Conservation (phyloP, 2,888 invertebrate species). For the Mythimna impura region DNA sequence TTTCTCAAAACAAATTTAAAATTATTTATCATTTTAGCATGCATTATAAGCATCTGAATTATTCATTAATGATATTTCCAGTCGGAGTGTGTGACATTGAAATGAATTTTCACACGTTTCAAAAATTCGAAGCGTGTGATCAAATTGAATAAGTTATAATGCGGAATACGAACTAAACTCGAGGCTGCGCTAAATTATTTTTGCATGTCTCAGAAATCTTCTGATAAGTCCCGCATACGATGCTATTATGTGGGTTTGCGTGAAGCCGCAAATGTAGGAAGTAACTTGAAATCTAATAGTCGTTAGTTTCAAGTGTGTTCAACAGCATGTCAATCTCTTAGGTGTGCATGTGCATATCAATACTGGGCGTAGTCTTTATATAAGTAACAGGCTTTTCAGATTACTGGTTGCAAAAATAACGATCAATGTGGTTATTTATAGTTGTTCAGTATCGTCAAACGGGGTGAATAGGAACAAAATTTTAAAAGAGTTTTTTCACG, state of each 20-base stretch:
- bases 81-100: slow-evolving; percentile 30
- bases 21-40: slow-evolving; percentile 45
- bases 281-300: slow-evolving; percentile 72
- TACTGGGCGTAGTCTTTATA: slow-evolving; percentile 25
- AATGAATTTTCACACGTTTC: slow-evolving; percentile 57
- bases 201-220: slow-evolving; percentile 51
- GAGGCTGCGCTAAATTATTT: slow-evolving; percentile 40
- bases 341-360: slow-evolving; percentile 22
- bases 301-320: slow-evolving; percentile 59
- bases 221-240: slow-evolving; percentile 62
- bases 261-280: slow-evolving; percentile 77
- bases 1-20: slow-evolving; percentile 27
- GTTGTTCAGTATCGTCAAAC: slow-evolving; percentile 1
- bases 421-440: slow-evolving; percentile 19
- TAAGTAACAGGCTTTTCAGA: slow-evolving; percentile 30
- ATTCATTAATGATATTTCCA: slow-evolving; percentile 44
- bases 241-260: slow-evolving; percentile 62
- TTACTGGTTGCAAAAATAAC: slow-evolving; percentile 31
- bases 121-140: slow-evolving; percentile 24
- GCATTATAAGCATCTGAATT: slow-evolving; percentile 47
- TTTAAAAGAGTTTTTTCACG: too few species aligned
- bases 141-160: slow-evolving; percentile 43
- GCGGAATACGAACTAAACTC: slow-evolving; percentile 27
- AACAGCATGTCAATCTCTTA: slow-evolving; percentile 47
- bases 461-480: too few species aligned